Percentiles rank a stretch among this genome's conserved stretches.
Evolutionary conservation across 2,888 invertebrate genomes (phyloP).

Genomic region (Cephus sareptanus): DNA sequence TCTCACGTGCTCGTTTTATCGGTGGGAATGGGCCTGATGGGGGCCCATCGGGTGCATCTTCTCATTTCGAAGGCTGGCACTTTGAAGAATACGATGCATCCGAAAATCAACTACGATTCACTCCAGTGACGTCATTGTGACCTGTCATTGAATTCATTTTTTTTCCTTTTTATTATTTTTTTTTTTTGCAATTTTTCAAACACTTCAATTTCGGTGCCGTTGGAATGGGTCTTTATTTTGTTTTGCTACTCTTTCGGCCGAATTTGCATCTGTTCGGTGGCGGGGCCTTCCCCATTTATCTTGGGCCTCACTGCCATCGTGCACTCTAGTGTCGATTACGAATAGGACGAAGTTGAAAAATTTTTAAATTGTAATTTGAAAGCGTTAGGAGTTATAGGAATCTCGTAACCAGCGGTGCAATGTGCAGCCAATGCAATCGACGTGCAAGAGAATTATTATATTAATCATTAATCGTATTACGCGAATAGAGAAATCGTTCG

Average conservation of each 20-base stretch:
- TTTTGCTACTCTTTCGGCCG: background rate
- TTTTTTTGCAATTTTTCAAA: background rate
- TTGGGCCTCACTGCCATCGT: background rate
- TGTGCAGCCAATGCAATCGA: conserved; percentile 57
- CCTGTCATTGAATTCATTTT: background rate
- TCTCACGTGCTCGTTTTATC: background rate
- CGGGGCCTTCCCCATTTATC: too few relatives aligned
- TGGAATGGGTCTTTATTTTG: background rate
- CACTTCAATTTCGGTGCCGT: background rate
- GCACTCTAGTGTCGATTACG: conserved; percentile 10
- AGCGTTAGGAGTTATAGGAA: background rate
- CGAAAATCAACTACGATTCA: background rate
- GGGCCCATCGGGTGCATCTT: background rate
- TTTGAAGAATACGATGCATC: background rate
- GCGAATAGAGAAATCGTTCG: conserved; percentile 4
- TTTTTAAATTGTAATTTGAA: conserved; percentile 13
- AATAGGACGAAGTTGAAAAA: conserved; percentile 26
- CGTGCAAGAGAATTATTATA: conserved; percentile 31
- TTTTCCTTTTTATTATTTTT: too few relatives aligned
- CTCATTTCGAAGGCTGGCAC: background rate
- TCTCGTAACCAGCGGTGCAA: conserved; percentile 39
- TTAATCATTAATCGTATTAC: conserved; percentile 5
- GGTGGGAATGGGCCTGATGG: background rate
- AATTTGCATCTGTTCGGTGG: background rate
- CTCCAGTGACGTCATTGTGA: background rate